phyloP scores from a whole-genome alignment of 23 tunicate species.

The Trididemnum miniatum region DNA sequence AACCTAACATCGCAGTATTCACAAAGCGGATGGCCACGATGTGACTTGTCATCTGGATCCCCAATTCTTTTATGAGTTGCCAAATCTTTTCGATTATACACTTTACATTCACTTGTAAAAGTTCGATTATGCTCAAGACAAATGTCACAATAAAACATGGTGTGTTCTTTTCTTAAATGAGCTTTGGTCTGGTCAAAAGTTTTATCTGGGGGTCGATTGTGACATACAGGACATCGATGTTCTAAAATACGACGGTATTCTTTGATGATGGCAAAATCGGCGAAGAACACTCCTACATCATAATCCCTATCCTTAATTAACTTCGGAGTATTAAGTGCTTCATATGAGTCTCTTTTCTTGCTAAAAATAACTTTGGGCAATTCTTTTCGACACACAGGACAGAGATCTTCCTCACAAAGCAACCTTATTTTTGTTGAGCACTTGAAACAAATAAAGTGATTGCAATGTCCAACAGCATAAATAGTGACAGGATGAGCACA shows the following conservation, averaged over 20 bases:
- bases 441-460: constrained; percentile 76
- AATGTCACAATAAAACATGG: constrained; percentile 71
- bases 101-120: constrained; percentile 81
- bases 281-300: constrained; percentile 40
- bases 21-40: constrained; percentile 90
- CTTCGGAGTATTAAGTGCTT: constrained; percentile 10
- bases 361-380: constrained; percentile 62
- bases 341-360: constrained; percentile 20
- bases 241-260: constrained; percentile 46
- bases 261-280: constrained; percentile 5
- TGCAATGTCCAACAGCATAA: constrained; percentile 86
- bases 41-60: constrained; percentile 87
- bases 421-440: constrained; percentile 86
- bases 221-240: constrained; percentile 66
- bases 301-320: constrained; percentile 33
- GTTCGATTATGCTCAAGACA: constrained; percentile 68
- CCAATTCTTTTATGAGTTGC: constrained; percentile 84
- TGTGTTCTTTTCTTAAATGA: constrained; percentile 80
- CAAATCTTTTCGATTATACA: constrained; percentile 74
- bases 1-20: constrained; percentile 76
- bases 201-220: constrained; percentile 53
- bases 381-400: constrained; percentile 84
- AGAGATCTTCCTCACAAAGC: constrained; percentile 62
- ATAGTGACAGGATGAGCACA: constrained; percentile 71
- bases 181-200: constrained; percentile 45